Conservation (phyloP, 2,113 vertebrate genomes). For the Aleadryas rufinucha region DNA sequence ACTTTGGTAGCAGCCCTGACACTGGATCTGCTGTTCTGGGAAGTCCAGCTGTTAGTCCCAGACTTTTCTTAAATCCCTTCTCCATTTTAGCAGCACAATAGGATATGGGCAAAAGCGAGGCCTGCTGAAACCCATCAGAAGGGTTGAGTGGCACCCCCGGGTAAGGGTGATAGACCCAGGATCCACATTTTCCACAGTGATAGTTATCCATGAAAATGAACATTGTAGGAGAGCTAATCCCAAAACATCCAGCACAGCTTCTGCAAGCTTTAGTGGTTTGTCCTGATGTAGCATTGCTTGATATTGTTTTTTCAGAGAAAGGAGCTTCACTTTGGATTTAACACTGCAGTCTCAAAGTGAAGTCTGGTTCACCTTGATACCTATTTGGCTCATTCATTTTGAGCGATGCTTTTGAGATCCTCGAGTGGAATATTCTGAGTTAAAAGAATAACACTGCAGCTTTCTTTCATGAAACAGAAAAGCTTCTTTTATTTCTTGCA, state of each 20-base stretch:
- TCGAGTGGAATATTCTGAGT: neutral
- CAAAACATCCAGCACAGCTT: neutral
- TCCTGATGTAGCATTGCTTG: neutral
- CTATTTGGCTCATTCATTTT: neutral
- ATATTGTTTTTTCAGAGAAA: neutral
- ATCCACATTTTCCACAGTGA: neutral
- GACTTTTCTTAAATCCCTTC: neutral
- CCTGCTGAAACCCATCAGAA: neutral
- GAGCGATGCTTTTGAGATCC: neutral
- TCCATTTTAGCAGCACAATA: neutral
- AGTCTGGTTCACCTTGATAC: neutral
- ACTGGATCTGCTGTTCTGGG: neutral
- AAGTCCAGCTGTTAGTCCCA: neutral
- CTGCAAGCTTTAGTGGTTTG: neutral
- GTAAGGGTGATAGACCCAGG: neutral
- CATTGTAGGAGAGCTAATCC: neutral
- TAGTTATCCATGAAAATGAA: neutral
- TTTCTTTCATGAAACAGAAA: neutral
- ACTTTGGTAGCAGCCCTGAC: neutral
- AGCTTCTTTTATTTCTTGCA: neutral
- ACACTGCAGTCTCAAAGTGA: neutral
- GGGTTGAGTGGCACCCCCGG: neutral
- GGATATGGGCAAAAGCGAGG: neutral
- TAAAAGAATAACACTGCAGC: neutral
- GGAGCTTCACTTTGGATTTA: neutral